phyloP scores from a whole-genome alignment of 2,113 vertebrate species.

The Anarrhichthys ocellatus region DNA sequence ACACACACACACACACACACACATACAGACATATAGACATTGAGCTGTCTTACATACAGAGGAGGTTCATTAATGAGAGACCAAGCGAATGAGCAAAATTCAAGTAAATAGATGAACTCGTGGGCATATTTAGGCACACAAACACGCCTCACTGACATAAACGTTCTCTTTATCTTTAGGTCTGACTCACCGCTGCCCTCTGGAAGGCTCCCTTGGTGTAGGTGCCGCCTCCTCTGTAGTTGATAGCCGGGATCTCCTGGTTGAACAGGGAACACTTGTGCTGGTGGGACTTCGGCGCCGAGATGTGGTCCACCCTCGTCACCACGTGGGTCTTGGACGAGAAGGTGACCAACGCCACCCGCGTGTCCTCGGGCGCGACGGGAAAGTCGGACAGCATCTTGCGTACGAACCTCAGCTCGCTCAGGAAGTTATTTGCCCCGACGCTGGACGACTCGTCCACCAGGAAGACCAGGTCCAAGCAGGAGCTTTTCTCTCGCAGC shows the following conservation, averaged over 20 bases:
- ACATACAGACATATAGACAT: neutral
- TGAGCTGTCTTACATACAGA: neutral
- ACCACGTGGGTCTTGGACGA: slow-evolving; percentile 95
- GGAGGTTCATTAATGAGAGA: neutral
- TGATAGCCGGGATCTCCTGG: slow-evolving; percentile 94
- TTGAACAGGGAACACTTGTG: slow-evolving; percentile 97
- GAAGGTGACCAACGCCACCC: slow-evolving; percentile 96
- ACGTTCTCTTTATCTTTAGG: neutral
- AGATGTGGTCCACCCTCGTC: slow-evolving; percentile 95
- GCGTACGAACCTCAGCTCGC: slow-evolving; percentile 93
- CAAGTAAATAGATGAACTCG: neutral
- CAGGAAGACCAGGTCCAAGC: slow-evolving; percentile 94
- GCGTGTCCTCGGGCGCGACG: slow-evolving; percentile 91
- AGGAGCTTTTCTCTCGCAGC: slow-evolving; percentile 88
- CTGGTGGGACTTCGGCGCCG: slow-evolving; percentile 88
- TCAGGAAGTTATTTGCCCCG: slow-evolving; percentile 92
- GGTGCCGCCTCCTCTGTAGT: slow-evolving; percentile 95
- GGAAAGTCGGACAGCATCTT: slow-evolving; percentile 98
- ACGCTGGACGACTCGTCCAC: slow-evolving; percentile 98
- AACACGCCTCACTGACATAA: neutral
- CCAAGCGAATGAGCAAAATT: neutral
- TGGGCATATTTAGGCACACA: neutral
- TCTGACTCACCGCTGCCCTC: slow-evolving; percentile 92
- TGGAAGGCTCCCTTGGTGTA: slow-evolving; percentile 98
- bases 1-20: slow-evolving; percentile 1